Percentiles rank a stretch among this genome's conserved stretches.
phyloP scores from a whole-genome alignment of 2,888 invertebrate species.

The Apamea sordens region DNA sequence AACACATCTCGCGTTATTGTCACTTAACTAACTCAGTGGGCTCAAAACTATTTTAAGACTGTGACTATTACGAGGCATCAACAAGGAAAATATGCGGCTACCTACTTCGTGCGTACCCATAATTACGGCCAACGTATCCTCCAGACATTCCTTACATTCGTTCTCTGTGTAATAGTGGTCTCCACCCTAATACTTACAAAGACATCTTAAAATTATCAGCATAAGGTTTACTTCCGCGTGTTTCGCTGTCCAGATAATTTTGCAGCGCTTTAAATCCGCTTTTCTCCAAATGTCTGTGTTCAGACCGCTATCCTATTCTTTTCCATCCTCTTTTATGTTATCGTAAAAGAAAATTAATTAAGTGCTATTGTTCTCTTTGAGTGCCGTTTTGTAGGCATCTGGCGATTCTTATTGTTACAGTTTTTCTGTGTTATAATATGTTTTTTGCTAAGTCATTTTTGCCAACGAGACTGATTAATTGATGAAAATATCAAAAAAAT shows the following conservation, averaged over 20 bases:
- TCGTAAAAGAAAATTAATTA: conserved; percentile 87
- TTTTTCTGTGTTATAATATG: conserved; percentile 43
- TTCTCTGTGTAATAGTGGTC: conserved; percentile 68
- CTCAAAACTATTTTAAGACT: conserved; percentile 66
- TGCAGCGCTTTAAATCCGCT: conserved; percentile 80
- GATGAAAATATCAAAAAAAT: neutral
- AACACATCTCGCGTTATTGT: conserved; percentile 55
- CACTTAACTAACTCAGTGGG: conserved; percentile 60
- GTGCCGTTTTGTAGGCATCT: conserved; percentile 77
- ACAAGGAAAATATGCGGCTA: conserved; percentile 64
- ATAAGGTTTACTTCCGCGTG: conserved; percentile 48
- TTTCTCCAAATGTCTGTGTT: conserved; percentile 79
- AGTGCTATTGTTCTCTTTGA: conserved; percentile 81
- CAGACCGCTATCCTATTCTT: conserved; percentile 77
- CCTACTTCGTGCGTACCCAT: conserved; percentile 65
- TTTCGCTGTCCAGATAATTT: conserved; percentile 68
- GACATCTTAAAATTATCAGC: neutral
- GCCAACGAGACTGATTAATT: conserved; percentile 37
- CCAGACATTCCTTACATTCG: conserved; percentile 73
- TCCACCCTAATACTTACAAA: conserved; percentile 27
- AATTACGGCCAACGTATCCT: conserved; percentile 70
- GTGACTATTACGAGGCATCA: conserved; percentile 54
- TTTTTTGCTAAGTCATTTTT: conserved; percentile 55
- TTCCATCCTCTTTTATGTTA: conserved; percentile 78
- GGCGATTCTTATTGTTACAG: conserved; percentile 69